phyloP scores from a whole-genome alignment of 2,113 vertebrate species.

The Corydoras maculifer region DNA sequence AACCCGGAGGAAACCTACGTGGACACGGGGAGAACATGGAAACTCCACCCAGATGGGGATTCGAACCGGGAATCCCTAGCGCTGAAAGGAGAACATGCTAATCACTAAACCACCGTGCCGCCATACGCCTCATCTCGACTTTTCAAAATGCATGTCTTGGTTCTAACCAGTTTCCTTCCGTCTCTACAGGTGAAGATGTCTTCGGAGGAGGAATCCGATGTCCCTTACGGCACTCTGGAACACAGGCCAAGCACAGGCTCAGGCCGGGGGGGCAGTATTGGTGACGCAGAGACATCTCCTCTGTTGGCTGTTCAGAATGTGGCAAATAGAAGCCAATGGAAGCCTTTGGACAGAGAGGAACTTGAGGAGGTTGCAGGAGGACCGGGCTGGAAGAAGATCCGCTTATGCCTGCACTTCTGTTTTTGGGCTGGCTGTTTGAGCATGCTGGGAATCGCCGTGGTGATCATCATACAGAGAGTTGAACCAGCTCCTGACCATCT shows the following conservation, averaged over 20 bases:
- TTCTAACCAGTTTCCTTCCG: background rate
- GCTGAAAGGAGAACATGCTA: too few relatives aligned
- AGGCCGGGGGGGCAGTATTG: constrained; percentile 18
- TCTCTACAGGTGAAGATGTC: constrained; percentile 49
- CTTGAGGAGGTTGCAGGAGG: constrained; percentile 52
- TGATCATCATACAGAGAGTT: constrained; percentile 49
- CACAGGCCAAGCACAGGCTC: background rate
- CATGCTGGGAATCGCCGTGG: constrained; percentile 49
- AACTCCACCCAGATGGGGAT: too few relatives aligned
- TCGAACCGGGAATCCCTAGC: too few relatives aligned
- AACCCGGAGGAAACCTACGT: too few relatives aligned
- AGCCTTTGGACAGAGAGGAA: constrained; percentile 53
- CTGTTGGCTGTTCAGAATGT: constrained; percentile 50
- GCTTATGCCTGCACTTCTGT: constrained; percentile 52
- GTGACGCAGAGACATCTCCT: constrained; percentile 46
- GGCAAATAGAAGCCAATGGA: constrained; percentile 30
- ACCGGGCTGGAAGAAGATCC: constrained; percentile 55
- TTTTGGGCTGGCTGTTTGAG: constrained; percentile 64
- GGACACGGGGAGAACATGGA: too few relatives aligned
- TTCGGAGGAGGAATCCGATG: constrained; percentile 50
- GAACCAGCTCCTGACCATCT: constrained; percentile 39
- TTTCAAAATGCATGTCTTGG: background rate
- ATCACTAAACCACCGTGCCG: too few relatives aligned
- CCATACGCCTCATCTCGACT: too few relatives aligned
- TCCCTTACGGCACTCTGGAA: constrained; percentile 45